Percentiles rank a stretch among this genome's conserved stretches.
phyloP scores from a whole-genome alignment of 2,113 vertebrate species.

The Oncorhynchus keta region DNA sequence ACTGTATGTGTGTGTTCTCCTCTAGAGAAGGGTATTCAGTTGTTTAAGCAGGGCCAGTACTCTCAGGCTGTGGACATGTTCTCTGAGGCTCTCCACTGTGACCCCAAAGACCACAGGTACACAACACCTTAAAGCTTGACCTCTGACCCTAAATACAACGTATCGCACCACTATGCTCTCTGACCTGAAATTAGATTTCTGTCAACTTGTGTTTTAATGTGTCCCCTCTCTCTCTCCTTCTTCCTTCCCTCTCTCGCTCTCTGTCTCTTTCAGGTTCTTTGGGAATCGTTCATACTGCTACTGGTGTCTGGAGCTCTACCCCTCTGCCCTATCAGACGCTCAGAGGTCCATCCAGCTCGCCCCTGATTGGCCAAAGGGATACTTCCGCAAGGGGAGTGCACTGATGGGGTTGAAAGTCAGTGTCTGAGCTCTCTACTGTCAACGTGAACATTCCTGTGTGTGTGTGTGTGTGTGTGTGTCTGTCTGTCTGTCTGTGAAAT shows the following conservation, averaged over 20 bases:
- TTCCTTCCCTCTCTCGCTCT: not conserved
- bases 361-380: slow-evolving; percentile 63
- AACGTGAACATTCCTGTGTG: not conserved
- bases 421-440: not conserved
- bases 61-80: slow-evolving; percentile 57
- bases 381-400: slow-evolving; percentile 66
- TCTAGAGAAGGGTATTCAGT: slow-evolving; percentile 64
- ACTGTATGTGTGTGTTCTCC: not conserved
- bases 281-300: slow-evolving; percentile 68
- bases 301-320: slow-evolving; percentile 54
- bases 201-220: not conserved
- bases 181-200: not conserved
- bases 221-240: not conserved
- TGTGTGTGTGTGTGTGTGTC: not conserved
- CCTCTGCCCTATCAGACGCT: slow-evolving; percentile 58
- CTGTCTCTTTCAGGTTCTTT: slow-evolving; percentile 55
- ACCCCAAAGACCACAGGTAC: slow-evolving; percentile 61
- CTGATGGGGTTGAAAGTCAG: slow-evolving; percentile 66
- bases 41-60: slow-evolving; percentile 47
- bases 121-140: not conserved
- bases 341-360: slow-evolving; percentile 60
- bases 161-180: not conserved
- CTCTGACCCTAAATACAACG: not conserved
- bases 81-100: slow-evolving; percentile 51
- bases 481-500: slow-evolving; percentile 1